phyloP scores from a whole-genome alignment of 2,113 vertebrate species.

The Macrotis lagotis region DNA sequence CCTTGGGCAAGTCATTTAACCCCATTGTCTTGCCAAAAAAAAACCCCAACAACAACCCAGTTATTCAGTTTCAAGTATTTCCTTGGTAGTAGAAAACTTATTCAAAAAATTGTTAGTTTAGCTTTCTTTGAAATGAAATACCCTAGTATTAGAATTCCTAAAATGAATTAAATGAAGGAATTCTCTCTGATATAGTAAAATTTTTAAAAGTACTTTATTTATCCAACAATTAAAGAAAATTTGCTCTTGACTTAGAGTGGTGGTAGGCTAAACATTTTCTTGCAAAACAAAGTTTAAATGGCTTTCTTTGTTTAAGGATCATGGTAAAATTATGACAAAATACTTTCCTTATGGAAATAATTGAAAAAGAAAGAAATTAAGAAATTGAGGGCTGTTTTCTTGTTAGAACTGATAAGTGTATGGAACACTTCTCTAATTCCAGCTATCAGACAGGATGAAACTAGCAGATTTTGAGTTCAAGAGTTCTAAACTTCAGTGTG shows the following conservation, averaged over 20 bases:
- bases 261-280: neutral
- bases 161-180: neutral
- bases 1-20: too few species aligned
- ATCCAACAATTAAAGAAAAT: neutral
- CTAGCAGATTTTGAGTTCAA: too few species aligned
- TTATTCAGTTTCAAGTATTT: neutral
- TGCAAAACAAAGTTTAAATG: neutral
- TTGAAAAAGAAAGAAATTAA: neutral
- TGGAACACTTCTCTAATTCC: neutral
- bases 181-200: neutral
- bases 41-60: too few species aligned
- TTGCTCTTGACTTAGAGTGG: neutral
- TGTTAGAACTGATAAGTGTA: neutral
- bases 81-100: neutral
- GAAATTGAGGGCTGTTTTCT: neutral
- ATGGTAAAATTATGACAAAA: neutral
- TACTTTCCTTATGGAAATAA: neutral
- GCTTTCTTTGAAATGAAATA: neutral
- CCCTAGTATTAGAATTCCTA: neutral
- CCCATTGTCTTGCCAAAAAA: too few species aligned
- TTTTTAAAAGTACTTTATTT: neutral
- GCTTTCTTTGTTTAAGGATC: neutral
- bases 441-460: neutral
- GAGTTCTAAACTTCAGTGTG: too few species aligned
- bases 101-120: neutral